Conservation (phyloP, 1,140 invertebrate species). For the Drosophila parvula region DNA sequence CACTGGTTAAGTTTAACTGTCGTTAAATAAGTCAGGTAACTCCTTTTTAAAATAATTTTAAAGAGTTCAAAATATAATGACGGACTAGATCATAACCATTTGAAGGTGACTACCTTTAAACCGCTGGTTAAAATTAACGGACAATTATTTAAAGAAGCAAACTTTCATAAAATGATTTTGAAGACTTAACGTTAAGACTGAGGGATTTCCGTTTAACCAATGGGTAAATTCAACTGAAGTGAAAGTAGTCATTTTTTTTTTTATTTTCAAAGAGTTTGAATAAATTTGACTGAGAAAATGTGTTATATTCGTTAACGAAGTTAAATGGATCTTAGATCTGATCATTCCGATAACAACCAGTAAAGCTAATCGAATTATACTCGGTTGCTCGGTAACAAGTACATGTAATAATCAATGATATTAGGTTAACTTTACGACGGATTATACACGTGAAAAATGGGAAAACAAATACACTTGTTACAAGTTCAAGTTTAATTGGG, state of each 20-base stretch:
- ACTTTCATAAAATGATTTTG: too few species aligned
- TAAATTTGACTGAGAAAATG: neutral
- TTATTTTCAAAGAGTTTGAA: too few species aligned
- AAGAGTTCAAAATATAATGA: neutral
- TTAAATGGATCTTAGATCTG: neutral
- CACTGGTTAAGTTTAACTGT: neutral
- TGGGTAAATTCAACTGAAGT: too few species aligned
- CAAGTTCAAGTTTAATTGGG: constrained; percentile 23
- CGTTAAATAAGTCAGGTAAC: neutral
- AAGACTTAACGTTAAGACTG: too few species aligned
- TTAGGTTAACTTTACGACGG: constrained; percentile 33
- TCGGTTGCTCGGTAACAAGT: constrained; percentile 21
- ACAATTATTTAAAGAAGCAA: neutral
- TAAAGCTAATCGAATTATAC: constrained; percentile 28
- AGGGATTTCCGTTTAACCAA: too few species aligned
- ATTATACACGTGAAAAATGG: constrained; percentile 26
- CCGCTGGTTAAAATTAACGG: neutral
- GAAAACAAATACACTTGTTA: constrained; percentile 37
- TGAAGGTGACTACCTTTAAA: too few species aligned
- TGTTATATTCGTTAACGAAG: too few species aligned
- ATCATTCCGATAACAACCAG: neutral
- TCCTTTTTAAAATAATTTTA: neutral
- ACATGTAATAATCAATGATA: constrained; percentile 36
- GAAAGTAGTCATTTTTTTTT: too few species aligned
- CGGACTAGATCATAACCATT: too few species aligned